phyloP scores from a whole-genome alignment of 1,140 invertebrate genomes.

The Trissolcus basalis region DNA sequence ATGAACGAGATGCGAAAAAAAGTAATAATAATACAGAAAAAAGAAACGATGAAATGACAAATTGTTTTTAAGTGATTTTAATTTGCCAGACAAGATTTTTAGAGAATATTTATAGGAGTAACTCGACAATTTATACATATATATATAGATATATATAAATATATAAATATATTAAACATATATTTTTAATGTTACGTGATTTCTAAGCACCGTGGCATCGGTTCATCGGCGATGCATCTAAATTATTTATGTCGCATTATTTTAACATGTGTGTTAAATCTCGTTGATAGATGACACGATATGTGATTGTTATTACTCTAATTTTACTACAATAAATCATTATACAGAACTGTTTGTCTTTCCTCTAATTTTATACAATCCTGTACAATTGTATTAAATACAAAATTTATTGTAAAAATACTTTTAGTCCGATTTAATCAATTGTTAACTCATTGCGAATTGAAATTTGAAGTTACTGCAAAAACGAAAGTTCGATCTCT shows the following conservation, averaged over 20 bases:
- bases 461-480: too few species aligned
- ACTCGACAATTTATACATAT: slow-evolving; percentile 75
- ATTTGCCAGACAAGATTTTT: slow-evolving; percentile 75
- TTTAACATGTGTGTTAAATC: slow-evolving; percentile 75
- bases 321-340: slow-evolving; percentile 76
- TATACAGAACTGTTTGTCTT: slow-evolving; percentile 61
- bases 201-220: slow-evolving; percentile 74
- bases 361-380: not conserved
- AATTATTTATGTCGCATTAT: slow-evolving; percentile 76
- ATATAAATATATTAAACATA: slow-evolving; percentile 70
- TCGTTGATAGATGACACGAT: slow-evolving; percentile 75
- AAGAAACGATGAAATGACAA: slow-evolving; percentile 63
- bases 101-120: slow-evolving; percentile 74
- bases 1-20: slow-evolving; percentile 35
- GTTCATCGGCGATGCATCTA: slow-evolving; percentile 73
- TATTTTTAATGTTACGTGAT: slow-evolving; percentile 77
- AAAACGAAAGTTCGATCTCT: too few species aligned
- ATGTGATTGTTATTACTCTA: slow-evolving; percentile 77
- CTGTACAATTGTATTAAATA: not conserved
- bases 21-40: slow-evolving; percentile 37
- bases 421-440: too few species aligned
- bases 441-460: too few species aligned
- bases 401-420: not conserved
- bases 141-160: slow-evolving; percentile 70
- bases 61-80: slow-evolving; percentile 73